Evolutionary conservation across 2,113 vertebrate genomes (phyloP), one percentile per base, ranked within the genome.

Genomic region (Eonycteris spelaea): DNA sequence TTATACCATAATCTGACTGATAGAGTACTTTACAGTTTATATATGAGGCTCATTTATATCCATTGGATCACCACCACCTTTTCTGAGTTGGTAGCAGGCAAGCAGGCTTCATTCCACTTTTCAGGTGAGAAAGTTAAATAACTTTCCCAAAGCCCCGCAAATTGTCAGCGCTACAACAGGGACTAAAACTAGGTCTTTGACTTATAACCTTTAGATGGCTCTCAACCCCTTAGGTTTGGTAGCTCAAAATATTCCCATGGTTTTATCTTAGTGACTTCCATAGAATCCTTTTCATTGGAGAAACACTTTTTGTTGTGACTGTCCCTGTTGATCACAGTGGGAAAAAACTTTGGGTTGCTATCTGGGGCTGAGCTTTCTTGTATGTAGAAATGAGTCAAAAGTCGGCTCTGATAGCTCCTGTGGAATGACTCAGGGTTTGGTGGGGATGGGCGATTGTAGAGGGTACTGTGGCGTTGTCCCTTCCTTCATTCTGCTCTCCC

Each of bases 211-310:
- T 45, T 45, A 59, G 57, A 9, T 57, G 63, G 33, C 24, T 74
- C 22, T 67, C 73, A 30, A 1, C 8, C 38, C 51, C 13, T 79
- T 48, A 55, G 30, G 28, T 57, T 43, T 68, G 12, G 40, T 86
- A 19, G 40, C 33, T 91, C 6, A 61, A 22, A 73, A 40, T 91
- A 51, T 55, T 59, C 57, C 78, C 73, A 18, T 26, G 21, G 38
- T 91, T 91, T 91, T 67, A 61, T 55, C 33, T 63, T 85, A 38
- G 0, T 70, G 84, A 92, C 40, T 92, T 83, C 16, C 6, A 68
- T 75, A 65, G 40, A 67, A 73, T 65, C 35, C 18, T 96, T 51
- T 91, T n/a, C 48, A 67, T 84, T 93, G 91, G 71, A 83, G 79
- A 85, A 68, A 51, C 14, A 28, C 38, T 18, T 90, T 86, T 91